Percentiles rank a stretch among this genome's conserved stretches.
Conservation (phyloP, 2,113 vertebrate genomes). For the Microtus richardsoni region DNA sequence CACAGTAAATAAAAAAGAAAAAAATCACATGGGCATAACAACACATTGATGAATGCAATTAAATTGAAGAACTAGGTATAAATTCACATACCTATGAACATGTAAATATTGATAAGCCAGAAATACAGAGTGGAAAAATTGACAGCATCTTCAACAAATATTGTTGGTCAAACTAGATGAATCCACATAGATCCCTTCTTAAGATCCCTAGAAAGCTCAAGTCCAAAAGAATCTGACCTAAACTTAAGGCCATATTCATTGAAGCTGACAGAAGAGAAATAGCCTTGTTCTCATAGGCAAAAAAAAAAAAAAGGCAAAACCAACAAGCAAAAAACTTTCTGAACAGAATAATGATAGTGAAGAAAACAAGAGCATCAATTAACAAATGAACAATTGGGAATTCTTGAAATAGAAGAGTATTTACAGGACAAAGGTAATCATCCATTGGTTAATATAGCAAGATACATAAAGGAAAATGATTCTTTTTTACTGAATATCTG, state of each 20-base stretch:
- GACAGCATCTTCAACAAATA: neutral
- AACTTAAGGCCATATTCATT: neutral
- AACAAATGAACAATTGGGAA: neutral
- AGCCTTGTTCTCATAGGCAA: neutral
- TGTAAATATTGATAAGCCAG: neutral
- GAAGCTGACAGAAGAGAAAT: neutral
- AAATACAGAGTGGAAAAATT: neutral
- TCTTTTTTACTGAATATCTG: neutral
- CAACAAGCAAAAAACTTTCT: neutral
- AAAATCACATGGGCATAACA: neutral
- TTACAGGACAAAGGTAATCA: neutral
- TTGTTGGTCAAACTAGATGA: neutral
- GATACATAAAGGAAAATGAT: neutral
- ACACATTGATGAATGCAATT: neutral
- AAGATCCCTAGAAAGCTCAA: neutral
- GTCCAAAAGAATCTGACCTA: neutral
- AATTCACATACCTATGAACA: neutral
- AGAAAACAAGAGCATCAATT: neutral
- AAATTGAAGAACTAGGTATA: neutral
- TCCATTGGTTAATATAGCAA: neutral
- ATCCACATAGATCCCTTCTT: neutral
- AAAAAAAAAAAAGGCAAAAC: too few relatives aligned
- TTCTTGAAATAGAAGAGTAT: neutral
- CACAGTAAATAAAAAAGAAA: too few relatives aligned
- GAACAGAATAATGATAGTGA: neutral